A percentile compares a stretch with the other conserved stretches of the same genome.
phyloP scores from a whole-genome alignment of 2,797 vertebrate species.

The Xyrichtys novacula region DNA sequence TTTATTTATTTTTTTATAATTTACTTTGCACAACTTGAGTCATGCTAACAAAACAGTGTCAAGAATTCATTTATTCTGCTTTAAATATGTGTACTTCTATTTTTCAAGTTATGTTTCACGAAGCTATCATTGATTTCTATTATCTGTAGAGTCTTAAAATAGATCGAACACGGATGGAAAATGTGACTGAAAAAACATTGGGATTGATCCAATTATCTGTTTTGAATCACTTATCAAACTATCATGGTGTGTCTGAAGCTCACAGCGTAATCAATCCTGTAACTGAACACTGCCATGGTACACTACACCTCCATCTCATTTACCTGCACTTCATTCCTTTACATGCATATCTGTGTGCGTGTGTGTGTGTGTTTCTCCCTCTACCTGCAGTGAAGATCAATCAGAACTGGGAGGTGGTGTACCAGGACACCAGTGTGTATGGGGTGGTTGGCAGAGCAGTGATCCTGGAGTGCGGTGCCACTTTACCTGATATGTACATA shows the following conservation, averaged over 20 bases:
- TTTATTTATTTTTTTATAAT: too few relatives aligned
- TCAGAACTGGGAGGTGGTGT: conserved; percentile 74
- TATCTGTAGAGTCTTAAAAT: too few relatives aligned
- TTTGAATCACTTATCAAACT: conserved; percentile 26
- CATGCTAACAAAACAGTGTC: too few relatives aligned
- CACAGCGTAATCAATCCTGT: conserved; percentile 68
- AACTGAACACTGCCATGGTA: conserved; percentile 65
- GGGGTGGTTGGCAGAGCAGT: conserved; percentile 86
- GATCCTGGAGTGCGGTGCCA: conserved; percentile 84
- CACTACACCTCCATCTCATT: conserved; percentile 63
- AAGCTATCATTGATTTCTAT: too few relatives aligned
- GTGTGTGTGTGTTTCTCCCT: too few relatives aligned
- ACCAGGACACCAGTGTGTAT: conserved; percentile 75
- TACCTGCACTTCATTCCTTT: conserved; percentile 26
- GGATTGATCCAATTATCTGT: conserved; percentile 15
- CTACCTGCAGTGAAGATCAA: conserved; percentile 77
- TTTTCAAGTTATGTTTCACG: too few relatives aligned
- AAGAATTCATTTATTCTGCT: too few relatives aligned
- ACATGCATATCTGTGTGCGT: conserved; percentile 38
- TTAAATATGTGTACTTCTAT: too few relatives aligned
- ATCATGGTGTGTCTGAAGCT: conserved; percentile 37
- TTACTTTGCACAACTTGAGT: too few relatives aligned
- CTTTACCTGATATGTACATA: conserved; percentile 83
- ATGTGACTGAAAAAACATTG: conserved; percentile 14
- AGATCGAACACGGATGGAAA: too few relatives aligned